phyloP scores from a whole-genome alignment of 1,140 invertebrate species.

The Ditylenchus dipsaci region DNA sequence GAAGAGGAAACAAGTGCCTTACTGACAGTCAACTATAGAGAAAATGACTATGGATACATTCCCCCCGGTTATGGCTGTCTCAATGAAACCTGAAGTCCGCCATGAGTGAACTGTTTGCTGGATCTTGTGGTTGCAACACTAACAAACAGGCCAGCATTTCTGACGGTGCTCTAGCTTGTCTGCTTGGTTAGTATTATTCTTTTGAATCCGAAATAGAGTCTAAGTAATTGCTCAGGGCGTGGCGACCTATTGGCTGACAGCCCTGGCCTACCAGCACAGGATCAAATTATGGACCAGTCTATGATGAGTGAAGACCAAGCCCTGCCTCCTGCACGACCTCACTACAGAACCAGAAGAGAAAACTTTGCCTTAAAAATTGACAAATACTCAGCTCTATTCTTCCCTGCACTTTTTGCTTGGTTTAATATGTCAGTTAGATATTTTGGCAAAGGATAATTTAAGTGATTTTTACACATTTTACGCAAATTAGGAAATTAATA shows the following conservation, averaged over 20 bases:
- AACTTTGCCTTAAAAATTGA: slow-evolving; percentile 56
- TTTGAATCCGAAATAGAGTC: no score
- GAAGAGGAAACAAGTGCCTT: neutral
- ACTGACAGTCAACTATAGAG: neutral
- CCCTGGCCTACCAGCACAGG: neutral
- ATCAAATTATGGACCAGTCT: neutral
- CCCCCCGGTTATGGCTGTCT: slow-evolving; percentile 52
- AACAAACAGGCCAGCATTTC: slow-evolving; percentile 1
- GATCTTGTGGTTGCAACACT: slow-evolving; percentile 43
- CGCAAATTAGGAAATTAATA: no score
- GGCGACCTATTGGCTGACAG: neutral
- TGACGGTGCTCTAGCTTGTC: no score
- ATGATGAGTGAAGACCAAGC: slow-evolving; percentile 36
- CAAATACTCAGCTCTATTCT: slow-evolving; percentile 58
- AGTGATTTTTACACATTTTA: no score
- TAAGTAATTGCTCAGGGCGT: neutral
- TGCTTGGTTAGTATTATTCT: no score
- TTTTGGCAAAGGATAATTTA: no score
- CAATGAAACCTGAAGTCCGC: slow-evolving; percentile 38
- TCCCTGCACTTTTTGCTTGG: slow-evolving; percentile 59
- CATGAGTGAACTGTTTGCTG: slow-evolving; percentile 14
- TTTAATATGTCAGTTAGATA: slow-evolving; percentile 50
- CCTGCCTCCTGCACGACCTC: slow-evolving; percentile 15
- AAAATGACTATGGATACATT: slow-evolving; percentile 57
- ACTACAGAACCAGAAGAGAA: slow-evolving; percentile 17